Evolutionary conservation across 1,140 invertebrate species (phyloP).

Genomic region (Heliconius himera): DNA sequence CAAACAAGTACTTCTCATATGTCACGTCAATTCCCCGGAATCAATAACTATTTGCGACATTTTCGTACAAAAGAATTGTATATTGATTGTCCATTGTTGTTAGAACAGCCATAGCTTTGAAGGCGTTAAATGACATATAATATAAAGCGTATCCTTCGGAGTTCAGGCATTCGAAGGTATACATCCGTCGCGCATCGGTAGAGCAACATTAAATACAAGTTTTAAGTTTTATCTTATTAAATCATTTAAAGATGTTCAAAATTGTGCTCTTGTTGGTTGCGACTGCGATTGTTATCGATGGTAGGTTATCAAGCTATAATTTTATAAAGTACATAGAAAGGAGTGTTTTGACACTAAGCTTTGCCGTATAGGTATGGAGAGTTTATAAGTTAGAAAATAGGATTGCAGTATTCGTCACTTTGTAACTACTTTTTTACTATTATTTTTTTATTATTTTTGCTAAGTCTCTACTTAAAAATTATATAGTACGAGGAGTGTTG

Average conservation of each 20-base stretch:
- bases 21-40: slow-evolving; percentile 7
- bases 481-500: too few species aligned
- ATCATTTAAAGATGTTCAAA: slow-evolving; percentile 42
- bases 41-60: slow-evolving; percentile 20
- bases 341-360: background rate
- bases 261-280: slow-evolving; percentile 36
- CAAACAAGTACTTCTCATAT: too few species aligned
- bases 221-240: slow-evolving; percentile 18
- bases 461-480: too few species aligned
- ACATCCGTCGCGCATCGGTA: background rate
- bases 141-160: slow-evolving; percentile 26
- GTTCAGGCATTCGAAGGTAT: slow-evolving; percentile 20
- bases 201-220: slow-evolving; percentile 11
- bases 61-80: slow-evolving; percentile 29
- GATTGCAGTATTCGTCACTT: too few species aligned
- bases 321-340: background rate
- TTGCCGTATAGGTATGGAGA: too few species aligned
- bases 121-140: slow-evolving; percentile 13
- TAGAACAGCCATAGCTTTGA: slow-evolving; percentile 17
- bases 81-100: slow-evolving; percentile 21
- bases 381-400: too few species aligned
- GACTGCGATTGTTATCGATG: slow-evolving; percentile 42
- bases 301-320: slow-evolving; percentile 27
- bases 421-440: too few species aligned
- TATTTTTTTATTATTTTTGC: too few species aligned